Base-by-base conservation (phyloP, 2,888 invertebrate species). In the Lissonota sp. region DNA sequence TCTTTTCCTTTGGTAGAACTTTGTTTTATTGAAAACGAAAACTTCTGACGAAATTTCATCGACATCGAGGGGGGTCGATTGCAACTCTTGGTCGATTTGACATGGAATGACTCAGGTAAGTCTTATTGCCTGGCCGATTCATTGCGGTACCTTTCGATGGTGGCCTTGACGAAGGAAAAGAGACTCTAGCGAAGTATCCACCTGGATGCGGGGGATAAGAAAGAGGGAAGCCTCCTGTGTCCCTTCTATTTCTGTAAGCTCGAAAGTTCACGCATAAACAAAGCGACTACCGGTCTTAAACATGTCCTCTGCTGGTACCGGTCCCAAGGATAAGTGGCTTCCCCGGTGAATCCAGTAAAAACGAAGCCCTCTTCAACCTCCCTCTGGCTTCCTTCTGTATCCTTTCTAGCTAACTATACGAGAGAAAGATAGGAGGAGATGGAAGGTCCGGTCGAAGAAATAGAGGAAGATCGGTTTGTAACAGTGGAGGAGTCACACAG, bases 201-300 rank as follows among this genome's bases (percentile, higher is more conserved):
- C 26, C 26, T 26, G 53, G 14, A 53, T 53, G 16, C 6, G 14
- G 14, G 14, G 16, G 53, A 26, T 26, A 26, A 26, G 26, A 26
- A 26, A 3, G 3, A 26, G 26, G 26, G 26, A 26, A 26, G 26
- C 26, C 26, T 26, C 26, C 26, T 26, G 26, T 26, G 26, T 3
- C 26, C 26, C 26, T 26, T 26, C 26, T 26, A 26, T 26, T 26
- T 26, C 26, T 26, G 84, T 80, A 84, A 86, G 84, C 84, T 83
- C 73, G 83, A 85, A 83, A 82, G 86, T 86, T 73, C 85, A 84
- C 86, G 85, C 84, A 87, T 89, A 88, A 89, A 90, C 86, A 86
- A 26, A 88, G 85, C 84, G 79, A 88, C 89, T 88, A 88, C 88
- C 86, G 88, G 88, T 88, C 88, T 88, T 90, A 88, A 89, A 89